phyloP scores from a whole-genome alignment of 2,888 invertebrate species.

The Lacanobia wlatinum region DNA sequence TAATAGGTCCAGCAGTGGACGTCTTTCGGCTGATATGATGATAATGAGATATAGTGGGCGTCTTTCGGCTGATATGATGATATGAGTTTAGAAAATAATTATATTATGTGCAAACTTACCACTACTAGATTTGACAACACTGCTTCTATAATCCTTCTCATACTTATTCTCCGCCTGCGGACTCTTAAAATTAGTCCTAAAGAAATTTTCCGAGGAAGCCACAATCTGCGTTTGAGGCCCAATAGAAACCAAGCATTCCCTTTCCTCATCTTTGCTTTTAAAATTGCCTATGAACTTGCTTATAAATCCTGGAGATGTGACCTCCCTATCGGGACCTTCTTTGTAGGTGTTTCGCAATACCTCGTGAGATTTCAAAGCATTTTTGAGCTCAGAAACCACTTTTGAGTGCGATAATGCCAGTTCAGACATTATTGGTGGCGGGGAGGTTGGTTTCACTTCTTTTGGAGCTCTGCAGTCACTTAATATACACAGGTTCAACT shows the following conservation, averaged over 20 bases:
- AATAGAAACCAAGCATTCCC: slow-evolving; percentile 80
- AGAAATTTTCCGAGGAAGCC: slow-evolving; percentile 88
- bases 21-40: too few species aligned
- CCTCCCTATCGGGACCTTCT: slow-evolving; percentile 76
- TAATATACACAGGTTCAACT: slow-evolving; percentile 92
- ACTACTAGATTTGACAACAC: slow-evolving; percentile 83
- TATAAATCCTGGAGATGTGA: slow-evolving; percentile 84
- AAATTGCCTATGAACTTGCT: slow-evolving; percentile 88
- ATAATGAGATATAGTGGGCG: too few species aligned
- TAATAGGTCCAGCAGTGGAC: too few species aligned
- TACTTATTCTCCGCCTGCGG: slow-evolving; percentile 79
- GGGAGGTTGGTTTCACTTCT: slow-evolving; percentile 73
- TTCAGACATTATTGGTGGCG: slow-evolving; percentile 82
- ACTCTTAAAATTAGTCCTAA: slow-evolving; percentile 87
- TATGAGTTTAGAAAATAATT: too few species aligned
- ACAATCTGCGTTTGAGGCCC: slow-evolving; percentile 82
- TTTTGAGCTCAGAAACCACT: slow-evolving; percentile 87
- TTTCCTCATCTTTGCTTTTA: slow-evolving; percentile 85
- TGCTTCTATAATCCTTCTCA: slow-evolving; percentile 84
- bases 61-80: too few species aligned
- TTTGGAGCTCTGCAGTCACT: slow-evolving; percentile 78
- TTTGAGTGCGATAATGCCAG: slow-evolving; percentile 87
- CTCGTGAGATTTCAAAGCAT: slow-evolving; percentile 87
- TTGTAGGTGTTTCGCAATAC: slow-evolving; percentile 77
- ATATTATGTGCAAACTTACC: slow-evolving; percentile 76